These are phyloP conservation scores for Zaprionus gabonicus DNA, from an alignment of 1,140 invertebrate species.

Conservation along the genomic window DNA sequence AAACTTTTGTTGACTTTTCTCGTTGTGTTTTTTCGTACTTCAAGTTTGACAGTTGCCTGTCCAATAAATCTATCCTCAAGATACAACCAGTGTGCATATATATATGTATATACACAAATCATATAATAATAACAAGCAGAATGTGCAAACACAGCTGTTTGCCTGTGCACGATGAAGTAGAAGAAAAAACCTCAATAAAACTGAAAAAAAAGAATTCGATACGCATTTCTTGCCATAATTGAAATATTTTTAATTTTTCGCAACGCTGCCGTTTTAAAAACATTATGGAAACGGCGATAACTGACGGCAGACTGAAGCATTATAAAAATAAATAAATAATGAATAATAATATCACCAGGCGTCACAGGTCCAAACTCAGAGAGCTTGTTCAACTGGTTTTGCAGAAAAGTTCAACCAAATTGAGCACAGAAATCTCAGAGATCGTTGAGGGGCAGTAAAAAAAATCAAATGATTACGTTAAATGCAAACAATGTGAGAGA, in stretches of 20 bases:
- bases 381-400: conserved; percentile 73
- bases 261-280: not conserved
- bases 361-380: conserved; percentile 14
- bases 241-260: conserved; percentile 38
- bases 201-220: conserved; percentile 25
- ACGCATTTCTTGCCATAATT: conserved; percentile 53
- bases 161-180: not conserved
- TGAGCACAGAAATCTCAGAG: conserved; percentile 50
- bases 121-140: conserved; percentile 17
- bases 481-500: conserved; percentile 26
- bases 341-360: conserved; percentile 32
- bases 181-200: conserved; percentile 5
- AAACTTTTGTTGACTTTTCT: conserved; percentile 54
- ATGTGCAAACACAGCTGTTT: conserved; percentile 75
- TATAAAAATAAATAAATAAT: conserved; percentile 50
- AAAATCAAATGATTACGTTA: conserved; percentile 23
- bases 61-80: conserved; percentile 44
- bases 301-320: conserved; percentile 9
- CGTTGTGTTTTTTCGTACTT: conserved; percentile 2
- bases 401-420: conserved; percentile 70
- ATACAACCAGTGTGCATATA: conserved; percentile 17
- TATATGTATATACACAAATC: conserved; percentile 2
- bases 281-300: conserved; percentile 41
- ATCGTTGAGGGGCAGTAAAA: conserved; percentile 24
- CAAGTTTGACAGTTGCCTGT: conserved; percentile 62